Conservation (phyloP, 2,888 invertebrate genomes). For the Pseudanteris insignis region DNA sequence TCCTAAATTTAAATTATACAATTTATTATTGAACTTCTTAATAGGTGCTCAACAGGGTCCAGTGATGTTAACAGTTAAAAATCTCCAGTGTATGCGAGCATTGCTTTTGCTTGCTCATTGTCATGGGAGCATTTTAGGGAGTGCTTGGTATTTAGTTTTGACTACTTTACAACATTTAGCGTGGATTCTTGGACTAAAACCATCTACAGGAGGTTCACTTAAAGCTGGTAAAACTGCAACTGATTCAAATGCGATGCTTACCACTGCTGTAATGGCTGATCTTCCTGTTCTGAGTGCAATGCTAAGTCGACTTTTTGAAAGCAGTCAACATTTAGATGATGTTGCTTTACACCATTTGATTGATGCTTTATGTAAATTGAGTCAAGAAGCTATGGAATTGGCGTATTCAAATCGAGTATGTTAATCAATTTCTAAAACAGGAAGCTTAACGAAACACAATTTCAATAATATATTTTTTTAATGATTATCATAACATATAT, state of each 20-base stretch:
- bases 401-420: conserved; percentile 91
- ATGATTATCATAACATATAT: background rate
- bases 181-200: conserved; percentile 96
- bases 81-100: conserved; percentile 95
- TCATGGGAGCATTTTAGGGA: conserved; percentile 90
- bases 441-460: too few species aligned
- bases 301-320: conserved; percentile 93
- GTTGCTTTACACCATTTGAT: conserved; percentile 95
- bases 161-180: conserved; percentile 92
- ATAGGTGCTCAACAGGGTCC: conserved; percentile 83
- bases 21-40: background rate
- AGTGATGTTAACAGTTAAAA: conserved; percentile 97
- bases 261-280: conserved; percentile 96
- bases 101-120: conserved; percentile 88
- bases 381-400: conserved; percentile 96
- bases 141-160: conserved; percentile 95
- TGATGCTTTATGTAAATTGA: conserved; percentile 94
- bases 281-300: conserved; percentile 88
- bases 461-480: too few species aligned
- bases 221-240: conserved; percentile 83
- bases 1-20: too few species aligned
- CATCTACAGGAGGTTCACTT: conserved; percentile 92
- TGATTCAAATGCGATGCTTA: conserved; percentile 87
- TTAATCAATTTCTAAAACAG: conserved; percentile 5
- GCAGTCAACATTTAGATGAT: conserved; percentile 92